Evolutionary conservation across 2,113 vertebrate genomes (phyloP).

Genomic region (Lepisosteus osseus): DNA sequence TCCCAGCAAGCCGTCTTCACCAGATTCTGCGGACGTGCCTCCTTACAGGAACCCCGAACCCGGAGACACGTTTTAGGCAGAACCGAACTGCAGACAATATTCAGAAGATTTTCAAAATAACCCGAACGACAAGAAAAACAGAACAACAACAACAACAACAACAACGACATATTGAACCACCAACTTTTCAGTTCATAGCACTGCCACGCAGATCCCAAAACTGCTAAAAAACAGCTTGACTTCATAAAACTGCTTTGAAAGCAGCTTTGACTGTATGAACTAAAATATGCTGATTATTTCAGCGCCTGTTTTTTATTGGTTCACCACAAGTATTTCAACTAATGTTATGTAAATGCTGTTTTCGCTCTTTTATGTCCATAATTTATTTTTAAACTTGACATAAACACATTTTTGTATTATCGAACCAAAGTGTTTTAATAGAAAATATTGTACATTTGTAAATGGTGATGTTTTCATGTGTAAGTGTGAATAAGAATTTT

Average conservation of each 20-base stretch:
- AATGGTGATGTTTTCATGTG: constrained; percentile 62
- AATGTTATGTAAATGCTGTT: constrained; percentile 60
- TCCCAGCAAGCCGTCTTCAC: constrained; percentile 64
- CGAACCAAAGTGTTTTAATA: constrained; percentile 75
- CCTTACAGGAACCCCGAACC: constrained; percentile 56
- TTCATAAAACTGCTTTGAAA: no score
- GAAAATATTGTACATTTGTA: constrained; percentile 59
- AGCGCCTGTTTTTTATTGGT: constrained; percentile 27
- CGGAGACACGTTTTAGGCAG: constrained; percentile 58
- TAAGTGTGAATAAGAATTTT: constrained; percentile 61
- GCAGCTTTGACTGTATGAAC: background rate
- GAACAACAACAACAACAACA: constrained; percentile 7
- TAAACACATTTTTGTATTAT: constrained; percentile 55
- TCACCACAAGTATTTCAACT: constrained; percentile 49
- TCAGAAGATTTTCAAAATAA: background rate
- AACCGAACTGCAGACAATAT: background rate
- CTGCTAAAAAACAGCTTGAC: constrained; percentile 30
- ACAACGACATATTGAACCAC: constrained; percentile 21
- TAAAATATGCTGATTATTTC: background rate
- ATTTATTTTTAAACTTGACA: constrained; percentile 68
- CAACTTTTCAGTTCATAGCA: constrained; percentile 20
- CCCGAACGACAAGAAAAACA: background rate
- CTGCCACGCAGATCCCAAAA: constrained; percentile 37
- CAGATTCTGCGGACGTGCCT: constrained; percentile 61
- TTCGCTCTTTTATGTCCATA: constrained; percentile 51